Evolutionary conservation across 2,113 vertebrate species (phyloP).

Genomic region (Pontoporia blainvillei): DNA sequence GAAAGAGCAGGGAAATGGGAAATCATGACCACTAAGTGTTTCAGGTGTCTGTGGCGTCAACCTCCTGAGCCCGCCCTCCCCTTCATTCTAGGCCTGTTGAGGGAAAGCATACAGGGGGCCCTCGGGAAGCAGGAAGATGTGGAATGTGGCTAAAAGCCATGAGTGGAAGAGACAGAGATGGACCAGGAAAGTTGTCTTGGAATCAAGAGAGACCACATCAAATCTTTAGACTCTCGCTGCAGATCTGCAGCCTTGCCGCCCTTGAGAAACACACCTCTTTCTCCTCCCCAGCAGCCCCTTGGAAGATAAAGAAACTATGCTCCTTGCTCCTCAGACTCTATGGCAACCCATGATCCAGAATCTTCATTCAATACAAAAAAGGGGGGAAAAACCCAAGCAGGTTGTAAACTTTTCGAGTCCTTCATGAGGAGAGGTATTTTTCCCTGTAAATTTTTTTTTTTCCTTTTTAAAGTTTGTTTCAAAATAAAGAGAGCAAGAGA

Average conservation of each 20-base stretch:
- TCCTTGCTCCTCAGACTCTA: constrained; percentile 65
- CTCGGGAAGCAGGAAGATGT: not conserved
- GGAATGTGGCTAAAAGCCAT: not conserved
- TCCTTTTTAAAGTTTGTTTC: constrained; percentile 68
- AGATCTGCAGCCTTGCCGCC: not conserved
- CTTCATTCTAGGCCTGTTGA: not conserved
- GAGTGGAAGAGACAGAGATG: not conserved
- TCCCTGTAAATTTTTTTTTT: constrained; percentile 65
- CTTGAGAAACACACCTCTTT: not conserved
- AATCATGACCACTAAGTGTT: not conserved
- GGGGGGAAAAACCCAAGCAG: constrained; percentile 56
- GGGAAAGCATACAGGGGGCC: not conserved
- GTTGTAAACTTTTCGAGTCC: constrained; percentile 70
- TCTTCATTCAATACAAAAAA: constrained; percentile 58
- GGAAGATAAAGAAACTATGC: constrained; percentile 15
- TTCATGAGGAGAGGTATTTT: constrained; percentile 74
- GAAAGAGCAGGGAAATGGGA: not conserved
- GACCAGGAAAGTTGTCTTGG: not conserved
- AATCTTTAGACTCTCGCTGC: not conserved
- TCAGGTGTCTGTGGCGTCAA: not conserved
- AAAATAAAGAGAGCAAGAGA: constrained; percentile 71
- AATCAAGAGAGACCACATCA: not conserved
- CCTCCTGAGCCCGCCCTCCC: not conserved
- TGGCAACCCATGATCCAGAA: constrained; percentile 46
- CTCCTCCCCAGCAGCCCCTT: constrained; percentile 24